Evolutionary conservation across 1,140 invertebrate genomes (phyloP).

Genomic region (Drosophila ogumai): DNA sequence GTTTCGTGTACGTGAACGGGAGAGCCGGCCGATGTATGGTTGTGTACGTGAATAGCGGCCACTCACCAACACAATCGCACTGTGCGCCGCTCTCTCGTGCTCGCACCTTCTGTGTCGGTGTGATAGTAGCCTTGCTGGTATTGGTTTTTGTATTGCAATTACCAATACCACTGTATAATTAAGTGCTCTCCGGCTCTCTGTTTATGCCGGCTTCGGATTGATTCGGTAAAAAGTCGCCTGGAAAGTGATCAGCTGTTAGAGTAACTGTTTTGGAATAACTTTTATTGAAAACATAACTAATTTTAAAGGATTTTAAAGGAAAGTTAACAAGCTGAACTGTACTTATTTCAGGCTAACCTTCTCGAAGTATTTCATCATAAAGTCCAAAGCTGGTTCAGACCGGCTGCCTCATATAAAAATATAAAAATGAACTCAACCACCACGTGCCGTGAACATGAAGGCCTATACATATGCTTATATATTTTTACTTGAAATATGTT

Average conservation of each 20-base stretch:
- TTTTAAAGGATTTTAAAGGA: background rate
- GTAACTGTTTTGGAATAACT: background rate
- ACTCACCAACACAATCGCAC: slow-evolving; percentile 29
- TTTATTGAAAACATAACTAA: background rate
- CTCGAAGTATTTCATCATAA: slow-evolving; percentile 37
- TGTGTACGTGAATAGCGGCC: slow-evolving; percentile 21
- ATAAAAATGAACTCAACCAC: slow-evolving; percentile 8
- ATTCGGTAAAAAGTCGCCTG: background rate
- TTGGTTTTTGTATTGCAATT: too few relatives aligned
- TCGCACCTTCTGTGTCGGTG: background rate
- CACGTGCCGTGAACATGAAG: slow-evolving; percentile 8
- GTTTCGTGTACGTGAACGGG: slow-evolving; percentile 14
- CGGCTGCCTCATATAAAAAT: background rate
- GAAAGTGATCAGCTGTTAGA: slow-evolving; percentile 29
- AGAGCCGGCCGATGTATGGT: background rate
- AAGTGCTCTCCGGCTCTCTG: slow-evolving; percentile 43
- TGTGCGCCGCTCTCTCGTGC: slow-evolving; percentile 40
- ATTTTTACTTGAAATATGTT: too few relatives aligned
- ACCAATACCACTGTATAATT: too few relatives aligned
- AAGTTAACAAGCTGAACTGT: background rate
- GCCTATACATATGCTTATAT: slow-evolving; percentile 9
- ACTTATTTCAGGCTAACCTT: slow-evolving; percentile 7
- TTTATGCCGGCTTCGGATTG: slow-evolving; percentile 41
- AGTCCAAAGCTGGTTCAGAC: slow-evolving; percentile 18
- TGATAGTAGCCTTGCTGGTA: too few relatives aligned